These are phyloP conservation scores for Notolepis coatsorum DNA, from an alignment of 2,797 vertebrate species.

Conservation along the genomic window DNA sequence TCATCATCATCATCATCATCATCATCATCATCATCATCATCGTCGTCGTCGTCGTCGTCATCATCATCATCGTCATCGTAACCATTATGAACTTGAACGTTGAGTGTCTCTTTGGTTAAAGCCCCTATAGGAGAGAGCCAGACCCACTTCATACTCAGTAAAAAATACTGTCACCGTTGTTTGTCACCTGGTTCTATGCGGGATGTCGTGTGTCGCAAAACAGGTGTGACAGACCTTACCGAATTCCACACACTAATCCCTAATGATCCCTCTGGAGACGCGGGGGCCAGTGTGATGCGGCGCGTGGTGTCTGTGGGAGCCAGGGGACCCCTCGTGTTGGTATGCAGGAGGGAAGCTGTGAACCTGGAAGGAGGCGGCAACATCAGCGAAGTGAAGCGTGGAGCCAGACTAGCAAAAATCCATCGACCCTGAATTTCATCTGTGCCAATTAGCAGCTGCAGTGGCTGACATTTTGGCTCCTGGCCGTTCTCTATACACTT, in stretches of 20 bases:
- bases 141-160: neutral
- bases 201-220: neutral
- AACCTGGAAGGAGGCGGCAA: neutral
- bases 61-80: slow-evolving; percentile 13
- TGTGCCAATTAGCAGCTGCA: slow-evolving; percentile 27
- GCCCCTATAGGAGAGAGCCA: too few species aligned
- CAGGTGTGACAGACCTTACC: slow-evolving; percentile 21
- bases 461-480: slow-evolving; percentile 17
- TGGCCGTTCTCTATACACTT: slow-evolving; percentile 7
- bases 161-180: neutral
- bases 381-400: slow-evolving; percentile 17
- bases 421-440: slow-evolving; percentile 28
- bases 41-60: slow-evolving; percentile 1
- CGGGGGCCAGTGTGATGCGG: slow-evolving; percentile 31
- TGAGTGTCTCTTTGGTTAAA: too few species aligned
- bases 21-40: slow-evolving; percentile 17
- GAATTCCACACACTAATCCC: slow-evolving; percentile 48
- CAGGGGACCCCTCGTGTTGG: slow-evolving; percentile 27
- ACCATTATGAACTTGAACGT: neutral
- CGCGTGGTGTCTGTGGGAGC: slow-evolving; percentile 39
- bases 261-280: slow-evolving; percentile 53
- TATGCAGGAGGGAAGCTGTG: slow-evolving; percentile 17
- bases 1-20: neutral
- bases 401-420: slow-evolving; percentile 25
- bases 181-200: neutral